Conservation (phyloP, 2,888 invertebrate species). For the Tipula confusa region DNA sequence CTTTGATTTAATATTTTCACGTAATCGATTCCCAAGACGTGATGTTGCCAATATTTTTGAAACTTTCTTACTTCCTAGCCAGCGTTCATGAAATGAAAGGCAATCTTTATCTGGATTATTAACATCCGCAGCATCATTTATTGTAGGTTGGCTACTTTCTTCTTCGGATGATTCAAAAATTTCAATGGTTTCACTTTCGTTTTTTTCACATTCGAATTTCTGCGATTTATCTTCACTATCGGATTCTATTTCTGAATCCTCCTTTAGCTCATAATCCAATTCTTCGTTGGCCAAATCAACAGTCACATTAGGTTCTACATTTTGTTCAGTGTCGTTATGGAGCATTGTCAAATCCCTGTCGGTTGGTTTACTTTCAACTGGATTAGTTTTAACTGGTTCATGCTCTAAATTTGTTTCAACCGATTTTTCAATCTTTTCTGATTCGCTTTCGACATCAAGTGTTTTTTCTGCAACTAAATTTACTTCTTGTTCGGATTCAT, state of each 20-base stretch:
- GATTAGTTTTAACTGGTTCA: background rate
- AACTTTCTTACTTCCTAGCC: constrained; percentile 58
- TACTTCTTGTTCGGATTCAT: constrained; percentile 28
- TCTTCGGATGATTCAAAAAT: constrained; percentile 36
- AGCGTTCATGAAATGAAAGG: constrained; percentile 49
- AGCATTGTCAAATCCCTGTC: constrained; percentile 50
- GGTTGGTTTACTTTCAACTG: constrained; percentile 41
- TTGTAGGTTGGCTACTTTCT: constrained; percentile 32
- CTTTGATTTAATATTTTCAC: constrained; percentile 56
- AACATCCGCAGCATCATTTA: constrained; percentile 30
- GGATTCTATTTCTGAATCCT: constrained; percentile 41
- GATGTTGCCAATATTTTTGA: constrained; percentile 55
- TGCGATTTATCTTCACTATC: background rate
- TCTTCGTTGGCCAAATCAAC: constrained; percentile 49
- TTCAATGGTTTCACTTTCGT: background rate
- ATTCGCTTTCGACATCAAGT: background rate
- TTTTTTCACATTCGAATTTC: constrained; percentile 38
- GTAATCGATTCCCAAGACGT: constrained; percentile 56
- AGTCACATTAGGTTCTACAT: constrained; percentile 32
- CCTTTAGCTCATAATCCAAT: constrained; percentile 48
- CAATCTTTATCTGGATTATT: constrained; percentile 30
- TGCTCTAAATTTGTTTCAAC: constrained; percentile 28
- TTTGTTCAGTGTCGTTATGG: background rate
- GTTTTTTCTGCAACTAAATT: background rate
- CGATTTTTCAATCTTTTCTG: constrained; percentile 32